Evolutionary conservation across 2,797 vertebrate genomes (phyloP), one percentile per base, ranked within the genome.

Genomic region (Falco columbarius): DNA sequence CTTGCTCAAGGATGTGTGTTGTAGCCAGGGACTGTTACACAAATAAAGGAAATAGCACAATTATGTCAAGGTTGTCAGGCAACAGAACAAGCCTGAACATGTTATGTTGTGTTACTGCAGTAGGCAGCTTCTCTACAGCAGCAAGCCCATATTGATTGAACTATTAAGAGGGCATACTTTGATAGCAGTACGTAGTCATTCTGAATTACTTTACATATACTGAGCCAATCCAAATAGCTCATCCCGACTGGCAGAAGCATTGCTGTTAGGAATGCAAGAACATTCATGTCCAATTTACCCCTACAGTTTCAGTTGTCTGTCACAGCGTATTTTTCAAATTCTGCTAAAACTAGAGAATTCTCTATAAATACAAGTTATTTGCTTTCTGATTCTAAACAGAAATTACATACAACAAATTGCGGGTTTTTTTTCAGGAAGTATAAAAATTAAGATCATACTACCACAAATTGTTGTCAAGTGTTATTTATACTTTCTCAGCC

Each of bases 1-100:
- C 63, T 77, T 85, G 52, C 89, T 77, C 86, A 89, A 89, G 81
- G 94, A 94, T 96, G 68, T n/a, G 61, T 65, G 63, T 18, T 44
- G 94, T 65, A 67, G 74, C 83, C 81, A 87, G 74, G 29, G 83
- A 71, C 54, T 81, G 54, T 40, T 66, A 91, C 32, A 94, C 86
- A 94, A 95, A 93, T 14, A 93, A 68, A 97, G 95, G 93, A 97
- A 95, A 95, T 23, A 80, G 68, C 42, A 80, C 84, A 86, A 71
- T 81, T 79, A 87, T 82, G 63, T 92, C 86, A 95, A 95, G 93
- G 95, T 19, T 96, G 96, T 95, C 81, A 92, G 81, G 88, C 86
- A 77, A 46, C 59, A 92, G 67, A 54, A 89, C 93, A 93, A 95
- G 97, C 26, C 83, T 40, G 81, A 82, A 85, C 97, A 91, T 38